These are phyloP conservation scores for Corapipo altera DNA, from an alignment of 2,113 vertebrate genomes.

Conservation along the genomic window DNA sequence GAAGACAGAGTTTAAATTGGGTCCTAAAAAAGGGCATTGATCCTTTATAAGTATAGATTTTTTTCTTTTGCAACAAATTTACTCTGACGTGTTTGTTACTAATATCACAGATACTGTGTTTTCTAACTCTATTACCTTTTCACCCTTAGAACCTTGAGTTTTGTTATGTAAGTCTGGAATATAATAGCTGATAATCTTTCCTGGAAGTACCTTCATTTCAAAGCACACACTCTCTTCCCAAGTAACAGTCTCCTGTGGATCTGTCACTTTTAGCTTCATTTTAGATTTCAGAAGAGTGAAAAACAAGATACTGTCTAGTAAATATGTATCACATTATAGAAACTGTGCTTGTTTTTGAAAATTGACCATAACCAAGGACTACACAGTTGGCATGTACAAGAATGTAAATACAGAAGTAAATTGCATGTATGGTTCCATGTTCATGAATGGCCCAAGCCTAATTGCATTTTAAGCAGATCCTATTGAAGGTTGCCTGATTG, in stretches of 20 bases:
- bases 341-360: background rate
- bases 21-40: background rate
- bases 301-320: background rate
- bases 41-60: background rate
- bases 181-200: background rate
- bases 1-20: background rate
- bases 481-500: background rate
- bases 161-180: background rate
- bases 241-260: background rate
- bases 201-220: background rate
- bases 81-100: background rate
- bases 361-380: background rate
- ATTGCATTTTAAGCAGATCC: background rate
- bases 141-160: background rate
- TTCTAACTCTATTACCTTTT: background rate
- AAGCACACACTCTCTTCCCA: background rate
- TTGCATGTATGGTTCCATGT: background rate
- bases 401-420: background rate
- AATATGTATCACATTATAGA: background rate
- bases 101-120: background rate
- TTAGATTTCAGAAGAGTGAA: background rate
- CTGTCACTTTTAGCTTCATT: background rate
- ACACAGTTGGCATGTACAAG: background rate
- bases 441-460: background rate
- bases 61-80: background rate